Conservation (phyloP, 2,113 vertebrate genomes). For the Bathybates hornii region DNA sequence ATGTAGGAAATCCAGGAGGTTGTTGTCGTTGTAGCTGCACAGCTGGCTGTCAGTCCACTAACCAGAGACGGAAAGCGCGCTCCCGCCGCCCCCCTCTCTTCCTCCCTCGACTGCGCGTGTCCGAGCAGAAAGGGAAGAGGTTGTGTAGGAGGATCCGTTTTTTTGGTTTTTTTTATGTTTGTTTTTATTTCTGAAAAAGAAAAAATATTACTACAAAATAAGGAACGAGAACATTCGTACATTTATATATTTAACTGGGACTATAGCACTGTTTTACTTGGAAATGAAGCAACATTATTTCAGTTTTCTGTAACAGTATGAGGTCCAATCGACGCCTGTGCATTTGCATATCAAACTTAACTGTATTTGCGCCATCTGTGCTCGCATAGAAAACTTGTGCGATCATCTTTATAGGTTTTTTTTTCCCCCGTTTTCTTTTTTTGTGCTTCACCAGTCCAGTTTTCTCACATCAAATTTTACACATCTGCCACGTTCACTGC, state of each 20-base stretch:
- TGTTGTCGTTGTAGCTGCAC: constrained; percentile 65
- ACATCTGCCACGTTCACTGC: constrained; percentile 60
- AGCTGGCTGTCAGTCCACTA: constrained; percentile 78
- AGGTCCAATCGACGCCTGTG: background rate
- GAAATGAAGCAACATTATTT: background rate
- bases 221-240: background rate
- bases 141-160: constrained; percentile 2
- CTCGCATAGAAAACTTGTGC: constrained; percentile 3
- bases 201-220: background rate
- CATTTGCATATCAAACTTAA: background rate
- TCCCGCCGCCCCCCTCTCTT: constrained; percentile 29
- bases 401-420: background rate
- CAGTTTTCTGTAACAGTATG: background rate
- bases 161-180: background rate
- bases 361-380: background rate
- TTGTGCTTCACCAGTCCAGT: background rate
- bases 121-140: constrained; percentile 22
- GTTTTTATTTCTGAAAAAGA: background rate
- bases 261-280: background rate
- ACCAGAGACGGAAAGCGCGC: constrained; percentile 72
- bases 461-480: constrained; percentile 30
- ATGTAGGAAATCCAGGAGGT: constrained; percentile 39
- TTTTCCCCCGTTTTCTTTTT: background rate
- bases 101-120: constrained; percentile 38
- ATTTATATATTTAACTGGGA: background rate